A percentile compares a stretch with the other conserved stretches of the same genome.
Conservation (phyloP, 2,888 invertebrate genomes). For the Acleris cristana region DNA sequence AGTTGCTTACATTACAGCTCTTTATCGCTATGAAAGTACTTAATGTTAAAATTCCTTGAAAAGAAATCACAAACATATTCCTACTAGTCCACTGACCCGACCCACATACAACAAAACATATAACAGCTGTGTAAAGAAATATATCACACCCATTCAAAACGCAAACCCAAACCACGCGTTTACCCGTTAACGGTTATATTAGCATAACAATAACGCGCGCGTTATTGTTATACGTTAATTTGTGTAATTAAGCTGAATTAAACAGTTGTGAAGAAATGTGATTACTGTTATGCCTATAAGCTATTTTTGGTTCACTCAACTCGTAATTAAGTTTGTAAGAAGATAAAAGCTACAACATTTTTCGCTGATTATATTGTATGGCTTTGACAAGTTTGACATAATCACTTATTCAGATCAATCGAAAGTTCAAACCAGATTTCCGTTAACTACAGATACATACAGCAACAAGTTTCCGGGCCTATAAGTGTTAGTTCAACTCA, state of each 20-base stretch:
- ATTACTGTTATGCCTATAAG: constrained; percentile 10
- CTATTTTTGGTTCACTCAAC: constrained; percentile 6
- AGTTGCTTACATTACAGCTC: not conserved
- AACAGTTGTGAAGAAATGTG: constrained; percentile 13
- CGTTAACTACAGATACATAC: no score
- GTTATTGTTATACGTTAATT: constrained; percentile 18
- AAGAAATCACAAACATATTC: not conserved
- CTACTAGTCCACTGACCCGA: constrained; percentile 9
- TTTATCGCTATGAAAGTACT: not conserved
- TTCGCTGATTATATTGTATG: no score
- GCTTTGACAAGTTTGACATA: no score
- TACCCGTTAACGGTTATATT: constrained; percentile 12
- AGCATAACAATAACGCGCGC: constrained; percentile 14
- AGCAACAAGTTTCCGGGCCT: no score
- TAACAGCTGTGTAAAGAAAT: constrained; percentile 10
- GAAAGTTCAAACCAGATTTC: no score
- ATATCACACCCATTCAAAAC: not conserved
- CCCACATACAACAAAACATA: not conserved
- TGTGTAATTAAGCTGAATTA: constrained; percentile 23
- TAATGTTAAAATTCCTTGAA: no score
- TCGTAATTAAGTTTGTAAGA: not conserved
- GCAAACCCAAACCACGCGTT: not conserved
- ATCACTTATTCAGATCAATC: no score
- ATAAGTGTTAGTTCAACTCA: no score
- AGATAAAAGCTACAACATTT: not conserved